Conservation (phyloP, 1,140 invertebrate genomes). For the Himalopsyche phryganea region DNA sequence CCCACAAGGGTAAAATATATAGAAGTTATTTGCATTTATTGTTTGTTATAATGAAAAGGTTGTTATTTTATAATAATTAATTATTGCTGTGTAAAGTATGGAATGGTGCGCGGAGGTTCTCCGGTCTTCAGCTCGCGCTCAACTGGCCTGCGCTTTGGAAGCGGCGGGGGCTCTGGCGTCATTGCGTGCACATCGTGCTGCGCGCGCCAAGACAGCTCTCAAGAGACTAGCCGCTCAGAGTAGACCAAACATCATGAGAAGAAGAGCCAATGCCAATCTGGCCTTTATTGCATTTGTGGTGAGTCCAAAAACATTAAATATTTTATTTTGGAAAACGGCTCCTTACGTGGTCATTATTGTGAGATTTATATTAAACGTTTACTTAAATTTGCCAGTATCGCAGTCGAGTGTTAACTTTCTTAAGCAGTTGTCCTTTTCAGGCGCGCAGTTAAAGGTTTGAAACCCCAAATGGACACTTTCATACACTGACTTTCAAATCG, state of each 20-base stretch:
- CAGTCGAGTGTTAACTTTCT: too few species aligned
- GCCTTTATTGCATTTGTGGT: slow-evolving; percentile 49
- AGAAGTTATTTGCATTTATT: not conserved
- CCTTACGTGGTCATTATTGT: not conserved
- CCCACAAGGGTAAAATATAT: slow-evolving; percentile 22
- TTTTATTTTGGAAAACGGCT: not conserved
- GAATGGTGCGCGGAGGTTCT: slow-evolving; percentile 51
- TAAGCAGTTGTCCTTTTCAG: too few species aligned
- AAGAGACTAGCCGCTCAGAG: slow-evolving; percentile 42
- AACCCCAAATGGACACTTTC: too few species aligned
- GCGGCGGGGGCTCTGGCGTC: slow-evolving; percentile 44
- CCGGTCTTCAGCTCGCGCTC: slow-evolving; percentile 44
- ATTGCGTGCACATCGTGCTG: slow-evolving; percentile 37
- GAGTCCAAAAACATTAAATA: too few species aligned
- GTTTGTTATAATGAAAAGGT: not conserved
- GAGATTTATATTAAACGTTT: not conserved
- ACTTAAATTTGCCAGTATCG: too few species aligned
- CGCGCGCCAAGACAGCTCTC: slow-evolving; percentile 37
- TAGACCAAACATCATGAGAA: slow-evolving; percentile 40
- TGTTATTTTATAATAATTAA: not conserved
- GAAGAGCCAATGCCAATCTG: slow-evolving; percentile 44
- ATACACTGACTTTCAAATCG: too few species aligned
- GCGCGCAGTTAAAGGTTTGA: too few species aligned
- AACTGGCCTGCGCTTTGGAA: slow-evolving; percentile 45
- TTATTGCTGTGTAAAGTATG: slow-evolving; percentile 30